These are phyloP conservation scores for Diachasma alloeum DNA, from an alignment of 1,140 invertebrate genomes.

Conservation along the genomic window DNA sequence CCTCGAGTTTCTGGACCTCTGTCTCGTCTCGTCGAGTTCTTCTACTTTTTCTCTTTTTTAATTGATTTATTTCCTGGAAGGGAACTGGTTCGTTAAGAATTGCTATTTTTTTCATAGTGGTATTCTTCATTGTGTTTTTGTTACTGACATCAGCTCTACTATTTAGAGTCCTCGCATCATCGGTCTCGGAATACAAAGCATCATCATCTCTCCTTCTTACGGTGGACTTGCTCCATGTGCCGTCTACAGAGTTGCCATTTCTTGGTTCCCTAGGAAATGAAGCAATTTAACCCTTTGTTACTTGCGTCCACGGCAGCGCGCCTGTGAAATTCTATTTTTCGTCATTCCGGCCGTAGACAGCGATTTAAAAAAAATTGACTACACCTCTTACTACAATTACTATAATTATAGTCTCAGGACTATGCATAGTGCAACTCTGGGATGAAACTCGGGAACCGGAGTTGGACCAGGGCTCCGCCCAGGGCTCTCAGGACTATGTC, in stretches of 20 bases:
- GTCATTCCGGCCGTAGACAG: no score
- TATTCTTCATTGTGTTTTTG: neutral
- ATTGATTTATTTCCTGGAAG: neutral
- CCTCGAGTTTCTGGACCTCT: neutral
- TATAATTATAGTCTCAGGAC: no score
- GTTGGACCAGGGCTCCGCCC: no score
- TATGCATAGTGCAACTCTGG: no score
- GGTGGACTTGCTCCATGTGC: slow-evolving; percentile 2
- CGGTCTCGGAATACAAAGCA: slow-evolving; percentile 4
- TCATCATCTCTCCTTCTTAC: neutral
- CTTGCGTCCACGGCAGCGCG: no score
- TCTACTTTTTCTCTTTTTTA: neutral
- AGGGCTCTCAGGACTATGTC: no score
- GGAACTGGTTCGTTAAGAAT: neutral
- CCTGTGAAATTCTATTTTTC: no score
- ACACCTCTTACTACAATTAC: no score
- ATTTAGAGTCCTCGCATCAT: neutral
- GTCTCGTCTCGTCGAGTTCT: neutral
- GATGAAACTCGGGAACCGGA: no score
- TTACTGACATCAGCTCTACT: neutral
- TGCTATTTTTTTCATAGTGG: neutral
- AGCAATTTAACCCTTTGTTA: neutral
- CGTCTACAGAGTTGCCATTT: neutral
- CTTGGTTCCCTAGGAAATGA: slow-evolving; percentile 1
- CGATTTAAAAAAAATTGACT: no score